Percentiles rank a stretch among this genome's conserved stretches.
Evolutionary conservation across 2,113 vertebrate species (phyloP).

Genomic region (Colaptes auratus): DNA sequence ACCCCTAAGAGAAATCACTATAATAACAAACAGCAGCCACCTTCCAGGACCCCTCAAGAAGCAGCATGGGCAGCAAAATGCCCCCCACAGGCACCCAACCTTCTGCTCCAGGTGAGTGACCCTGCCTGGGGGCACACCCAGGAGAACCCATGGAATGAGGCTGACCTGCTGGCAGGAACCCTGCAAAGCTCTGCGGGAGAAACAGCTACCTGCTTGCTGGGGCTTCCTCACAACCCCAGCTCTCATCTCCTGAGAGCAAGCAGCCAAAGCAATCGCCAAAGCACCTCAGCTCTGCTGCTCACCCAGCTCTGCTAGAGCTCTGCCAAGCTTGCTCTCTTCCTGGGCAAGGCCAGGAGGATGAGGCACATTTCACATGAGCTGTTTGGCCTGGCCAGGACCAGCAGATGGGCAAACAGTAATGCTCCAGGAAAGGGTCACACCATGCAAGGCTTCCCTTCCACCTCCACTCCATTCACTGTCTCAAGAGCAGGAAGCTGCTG

Average conservation of each 20-base stretch:
- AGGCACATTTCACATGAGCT: not conserved
- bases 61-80: not conserved
- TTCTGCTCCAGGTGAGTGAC: rapidly evolving
- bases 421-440: not conserved
- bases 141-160: rapidly evolving
- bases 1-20: not conserved
- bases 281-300: not conserved
- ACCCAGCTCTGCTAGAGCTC: not conserved
- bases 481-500: rapidly evolving
- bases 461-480: not conserved
- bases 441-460: not conserved
- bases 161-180: not conserved
- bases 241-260: not conserved
- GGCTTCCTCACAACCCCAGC: not conserved
- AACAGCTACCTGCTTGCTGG: not conserved
- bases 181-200: not conserved
- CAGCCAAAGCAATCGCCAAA: not conserved
- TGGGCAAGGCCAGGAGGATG: not conserved
- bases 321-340: not conserved
- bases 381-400: not conserved
- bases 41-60: not conserved
- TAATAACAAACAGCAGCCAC: not conserved
- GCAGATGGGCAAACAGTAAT: not conserved
- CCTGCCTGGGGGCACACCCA: not conserved
- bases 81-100: not conserved